These are phyloP conservation scores for Ectobius pallidus DNA, from an alignment of 2,888 invertebrate species.

Conservation along the genomic window DNA sequence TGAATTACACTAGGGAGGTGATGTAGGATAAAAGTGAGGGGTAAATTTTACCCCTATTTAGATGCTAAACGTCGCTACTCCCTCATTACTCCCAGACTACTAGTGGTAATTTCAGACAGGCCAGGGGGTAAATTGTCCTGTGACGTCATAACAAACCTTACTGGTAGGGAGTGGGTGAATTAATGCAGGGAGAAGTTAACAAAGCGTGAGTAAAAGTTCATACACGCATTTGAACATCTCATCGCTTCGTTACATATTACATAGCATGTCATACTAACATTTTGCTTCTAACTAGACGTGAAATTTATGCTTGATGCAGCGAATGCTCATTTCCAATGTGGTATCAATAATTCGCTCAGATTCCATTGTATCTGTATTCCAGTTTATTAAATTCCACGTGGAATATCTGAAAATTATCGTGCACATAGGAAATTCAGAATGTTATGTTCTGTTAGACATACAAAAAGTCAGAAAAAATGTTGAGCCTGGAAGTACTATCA, in stretches of 20 bases:
- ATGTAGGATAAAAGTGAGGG: slow-evolving; percentile 1
- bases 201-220: slow-evolving; percentile 15
- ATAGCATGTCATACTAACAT: neutral
- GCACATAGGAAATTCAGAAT: too few relatives aligned
- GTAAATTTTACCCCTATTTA: slow-evolving; percentile 29
- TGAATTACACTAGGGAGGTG: slow-evolving; percentile 14
- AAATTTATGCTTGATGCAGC: too few relatives aligned
- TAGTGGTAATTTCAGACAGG: slow-evolving; percentile 28
- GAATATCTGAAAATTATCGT: too few relatives aligned
- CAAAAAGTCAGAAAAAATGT: too few relatives aligned
- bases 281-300: too few relatives aligned
- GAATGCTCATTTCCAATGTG: too few relatives aligned
- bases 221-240: slow-evolving; percentile 13
- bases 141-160: slow-evolving; percentile 24
- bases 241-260: neutral
- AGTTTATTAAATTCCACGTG: too few relatives aligned
- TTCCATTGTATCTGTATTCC: too few relatives aligned
- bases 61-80: slow-evolving; percentile 27
- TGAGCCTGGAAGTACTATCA: too few relatives aligned
- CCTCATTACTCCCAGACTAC: slow-evolving; percentile 15
- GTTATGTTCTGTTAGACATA: too few relatives aligned
- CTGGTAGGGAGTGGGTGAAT: slow-evolving; percentile 18
- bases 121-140: slow-evolving; percentile 31
- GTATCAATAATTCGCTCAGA: too few relatives aligned
- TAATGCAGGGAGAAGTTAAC: slow-evolving; percentile 14